Conservation (phyloP, 2,797 vertebrate species). For the Cirrhinus mrigala region DNA sequence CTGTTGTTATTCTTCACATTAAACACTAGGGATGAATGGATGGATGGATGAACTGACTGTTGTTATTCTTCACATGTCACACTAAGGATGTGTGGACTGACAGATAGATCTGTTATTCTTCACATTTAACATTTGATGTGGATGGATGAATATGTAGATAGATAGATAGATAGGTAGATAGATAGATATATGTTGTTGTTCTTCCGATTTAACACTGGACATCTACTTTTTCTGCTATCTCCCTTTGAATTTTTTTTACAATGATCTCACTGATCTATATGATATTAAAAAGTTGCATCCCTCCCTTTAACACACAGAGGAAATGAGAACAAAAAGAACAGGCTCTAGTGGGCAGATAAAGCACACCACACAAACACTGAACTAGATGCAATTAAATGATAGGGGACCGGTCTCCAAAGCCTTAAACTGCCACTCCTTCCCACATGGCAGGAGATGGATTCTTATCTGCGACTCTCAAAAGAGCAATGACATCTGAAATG, state of each 20-base stretch:
- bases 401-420: slow-evolving; percentile 45
- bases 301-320: slow-evolving; percentile 40
- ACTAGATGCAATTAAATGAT: slow-evolving; percentile 65
- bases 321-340: slow-evolving; percentile 52
- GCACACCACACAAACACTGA: slow-evolving; percentile 53
- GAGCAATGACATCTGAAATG: slow-evolving; percentile 43
- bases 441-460: slow-evolving; percentile 54
- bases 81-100: neutral
- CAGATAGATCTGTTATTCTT: too few relatives aligned
- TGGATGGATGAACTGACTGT: neutral
- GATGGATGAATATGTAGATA: neutral
- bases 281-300: slow-evolving; percentile 44
- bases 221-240: slow-evolving; percentile 7
- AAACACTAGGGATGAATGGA: neutral
- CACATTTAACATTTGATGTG: too few relatives aligned
- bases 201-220: neutral
- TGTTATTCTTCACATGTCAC: neutral
- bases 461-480: slow-evolving; percentile 47
- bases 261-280: slow-evolving; percentile 45
- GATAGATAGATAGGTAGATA: neutral
- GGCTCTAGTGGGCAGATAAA: slow-evolving; percentile 54
- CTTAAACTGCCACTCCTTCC: slow-evolving; percentile 57
- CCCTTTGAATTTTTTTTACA: neutral
- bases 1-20: neutral
- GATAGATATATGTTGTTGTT: neutral